phyloP scores from a whole-genome alignment of 2,113 vertebrate species.

The Physeter macrocephalus region DNA sequence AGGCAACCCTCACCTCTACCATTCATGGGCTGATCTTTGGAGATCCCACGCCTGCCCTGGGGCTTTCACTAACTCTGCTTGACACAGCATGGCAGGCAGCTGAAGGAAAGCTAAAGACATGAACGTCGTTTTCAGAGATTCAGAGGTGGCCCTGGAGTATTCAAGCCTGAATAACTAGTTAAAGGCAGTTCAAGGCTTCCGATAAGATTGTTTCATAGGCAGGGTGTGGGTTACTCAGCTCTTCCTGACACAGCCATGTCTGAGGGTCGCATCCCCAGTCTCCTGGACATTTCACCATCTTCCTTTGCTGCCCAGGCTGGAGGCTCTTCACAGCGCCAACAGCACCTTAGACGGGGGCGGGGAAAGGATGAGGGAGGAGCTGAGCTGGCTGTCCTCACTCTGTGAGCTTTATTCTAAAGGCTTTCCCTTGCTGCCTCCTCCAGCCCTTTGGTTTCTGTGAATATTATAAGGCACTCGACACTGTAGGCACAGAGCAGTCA shows the following conservation, averaged over 20 bases:
- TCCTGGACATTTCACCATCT: not conserved
- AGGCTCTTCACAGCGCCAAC: not conserved
- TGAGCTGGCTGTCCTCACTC: not conserved
- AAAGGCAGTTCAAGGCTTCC: not conserved
- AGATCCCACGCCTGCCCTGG: accelerated
- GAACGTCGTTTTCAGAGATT: not conserved
- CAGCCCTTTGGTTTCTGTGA: not conserved
- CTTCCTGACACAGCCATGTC: not conserved
- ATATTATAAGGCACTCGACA: not conserved
- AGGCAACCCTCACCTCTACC: not conserved
- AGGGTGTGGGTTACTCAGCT: not conserved
- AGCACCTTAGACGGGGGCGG: not conserved
- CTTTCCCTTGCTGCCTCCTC: not conserved
- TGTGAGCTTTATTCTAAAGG: not conserved
- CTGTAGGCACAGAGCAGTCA: not conserved
- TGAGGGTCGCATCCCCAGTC: not conserved
- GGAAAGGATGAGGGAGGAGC: no score
- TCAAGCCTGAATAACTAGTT: not conserved
- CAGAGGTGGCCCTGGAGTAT: not conserved
- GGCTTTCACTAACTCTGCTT: not conserved
- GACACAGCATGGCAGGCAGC: not conserved
- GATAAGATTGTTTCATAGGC: not conserved
- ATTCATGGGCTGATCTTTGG: not conserved
- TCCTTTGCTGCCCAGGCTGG: not conserved
- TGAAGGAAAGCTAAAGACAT: not conserved